Conservation (phyloP, 2,888 invertebrate genomes). For the Dinocampus coccinellae region DNA sequence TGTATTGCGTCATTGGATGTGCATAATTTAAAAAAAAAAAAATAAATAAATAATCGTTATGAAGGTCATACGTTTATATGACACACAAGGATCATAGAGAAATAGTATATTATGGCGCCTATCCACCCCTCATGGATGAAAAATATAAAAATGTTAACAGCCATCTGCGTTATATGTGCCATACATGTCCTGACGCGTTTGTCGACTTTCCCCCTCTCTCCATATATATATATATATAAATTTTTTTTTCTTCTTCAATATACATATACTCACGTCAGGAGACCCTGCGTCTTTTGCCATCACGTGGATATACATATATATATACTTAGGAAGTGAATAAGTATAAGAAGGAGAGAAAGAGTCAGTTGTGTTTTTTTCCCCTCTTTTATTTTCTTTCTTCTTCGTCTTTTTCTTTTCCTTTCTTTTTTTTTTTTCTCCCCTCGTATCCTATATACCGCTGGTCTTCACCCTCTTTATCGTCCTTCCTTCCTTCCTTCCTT, state of each 20-base stretch:
- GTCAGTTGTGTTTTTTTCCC: slow-evolving; percentile 22
- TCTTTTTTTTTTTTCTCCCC: slow-evolving; percentile 12
- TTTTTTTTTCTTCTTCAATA: too few relatives aligned
- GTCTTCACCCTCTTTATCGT: slow-evolving; percentile 44
- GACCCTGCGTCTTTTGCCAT: background rate
- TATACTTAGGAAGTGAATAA: background rate
- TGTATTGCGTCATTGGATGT: background rate
- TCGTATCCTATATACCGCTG: slow-evolving; percentile 22
- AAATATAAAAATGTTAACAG: slow-evolving; percentile 1
- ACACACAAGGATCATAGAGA: background rate
- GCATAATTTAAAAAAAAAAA: background rate
- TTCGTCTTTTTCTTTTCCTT: slow-evolving; percentile 30
- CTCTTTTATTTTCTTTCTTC: slow-evolving; percentile 21
- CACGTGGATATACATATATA: background rate
- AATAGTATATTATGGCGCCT: background rate
- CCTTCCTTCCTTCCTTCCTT: slow-evolving; percentile 51
- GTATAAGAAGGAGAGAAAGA: background rate
- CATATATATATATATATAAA: too few relatives aligned
- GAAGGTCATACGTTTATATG: background rate
- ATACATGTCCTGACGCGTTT: background rate
- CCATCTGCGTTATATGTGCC: background rate
- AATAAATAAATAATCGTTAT: background rate
- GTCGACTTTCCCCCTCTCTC: background rate
- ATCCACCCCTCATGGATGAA: background rate
- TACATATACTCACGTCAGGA: background rate